Base-by-base conservation (phyloP, 2,888 invertebrate species). In the Latrodectus elegans region DNA sequence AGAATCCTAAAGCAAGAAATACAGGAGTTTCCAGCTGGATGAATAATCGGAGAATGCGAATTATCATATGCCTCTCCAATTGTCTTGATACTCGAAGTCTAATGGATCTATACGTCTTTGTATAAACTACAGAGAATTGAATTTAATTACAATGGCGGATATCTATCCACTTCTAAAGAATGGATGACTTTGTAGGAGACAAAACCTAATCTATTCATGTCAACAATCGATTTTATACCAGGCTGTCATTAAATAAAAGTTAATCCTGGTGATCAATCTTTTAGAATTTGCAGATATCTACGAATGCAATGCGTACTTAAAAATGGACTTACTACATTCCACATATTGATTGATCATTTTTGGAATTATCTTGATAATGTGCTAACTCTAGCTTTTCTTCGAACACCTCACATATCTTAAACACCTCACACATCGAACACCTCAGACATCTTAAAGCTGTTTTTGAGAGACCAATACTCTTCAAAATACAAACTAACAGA, bases 21-120 rank as follows among this genome's bases (percentile, higher is more conserved):
- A 0, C 51, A 75, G 0, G 10, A 1, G 0, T 14, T 75, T 8
- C 26, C 22, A 64, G 60, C 6, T 11, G 3, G 22, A 14, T 1
- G 2, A 15, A 60, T 75, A n/a, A 75, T 75, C 1, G 75, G 60
- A 60, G 60, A 75, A 60, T 75, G 75, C 26, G 75, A 75, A 64
- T 22, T 1, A n/a, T n/a, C 11, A 6, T 11, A 60, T 60, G 11
- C 11, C 1, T 10, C 11, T 60, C 60, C 0, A 0, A 10, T 60
- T 11, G 60, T 11, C 0, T 0, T 60, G 0, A 11, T 60, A 15
- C 11, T 1, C 60, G 0, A 60, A 60, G 1, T 11, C 60, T 11
- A 10, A 60, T 11, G 60, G 60, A n/a, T 15, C 12, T 0, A 11
- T 11, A 0, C 10, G 60, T 15, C 12, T 60, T 11, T 60, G 60